These are phyloP conservation scores for Percina caprodes DNA, from an alignment of 2,113 vertebrate species.

Conservation along the genomic window DNA sequence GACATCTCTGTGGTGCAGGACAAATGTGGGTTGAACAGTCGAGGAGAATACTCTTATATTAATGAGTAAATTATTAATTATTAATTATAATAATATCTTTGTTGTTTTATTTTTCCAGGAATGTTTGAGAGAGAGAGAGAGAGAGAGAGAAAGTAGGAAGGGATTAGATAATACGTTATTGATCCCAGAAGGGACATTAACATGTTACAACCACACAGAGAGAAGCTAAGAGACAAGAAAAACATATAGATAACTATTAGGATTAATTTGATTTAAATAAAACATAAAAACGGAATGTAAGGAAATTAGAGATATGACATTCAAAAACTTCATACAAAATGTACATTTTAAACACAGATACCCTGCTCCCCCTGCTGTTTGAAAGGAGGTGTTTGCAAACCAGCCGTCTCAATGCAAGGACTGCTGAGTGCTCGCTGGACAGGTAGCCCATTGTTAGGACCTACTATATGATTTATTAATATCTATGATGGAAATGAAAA, in stretches of 20 bases:
- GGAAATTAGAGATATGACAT: neutral
- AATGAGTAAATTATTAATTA: no score
- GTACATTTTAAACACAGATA: neutral
- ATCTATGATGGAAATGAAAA: neutral
- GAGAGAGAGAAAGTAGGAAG: no score
- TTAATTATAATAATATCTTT: no score
- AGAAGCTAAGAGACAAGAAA: neutral
- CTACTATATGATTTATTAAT: neutral
- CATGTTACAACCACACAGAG: neutral
- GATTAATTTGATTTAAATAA: neutral
- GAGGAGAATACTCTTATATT: no score
- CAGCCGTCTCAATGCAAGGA: neutral
- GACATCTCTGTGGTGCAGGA: no score
- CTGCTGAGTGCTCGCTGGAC: neutral
- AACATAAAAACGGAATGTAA: neutral
- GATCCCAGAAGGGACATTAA: neutral
- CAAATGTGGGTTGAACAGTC: no score
- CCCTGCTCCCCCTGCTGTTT: neutral
- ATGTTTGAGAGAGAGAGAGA: no score
- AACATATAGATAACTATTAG: neutral
- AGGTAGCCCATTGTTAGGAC: neutral
- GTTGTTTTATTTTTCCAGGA: no score
- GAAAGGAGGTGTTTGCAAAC: no score
- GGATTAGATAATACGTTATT: neutral
- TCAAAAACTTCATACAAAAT: neutral